Evolutionary conservation across 2,888 invertebrate genomes (phyloP), one percentile per base, ranked within the genome.

Genomic region (Lycocerus yunnanus): DNA sequence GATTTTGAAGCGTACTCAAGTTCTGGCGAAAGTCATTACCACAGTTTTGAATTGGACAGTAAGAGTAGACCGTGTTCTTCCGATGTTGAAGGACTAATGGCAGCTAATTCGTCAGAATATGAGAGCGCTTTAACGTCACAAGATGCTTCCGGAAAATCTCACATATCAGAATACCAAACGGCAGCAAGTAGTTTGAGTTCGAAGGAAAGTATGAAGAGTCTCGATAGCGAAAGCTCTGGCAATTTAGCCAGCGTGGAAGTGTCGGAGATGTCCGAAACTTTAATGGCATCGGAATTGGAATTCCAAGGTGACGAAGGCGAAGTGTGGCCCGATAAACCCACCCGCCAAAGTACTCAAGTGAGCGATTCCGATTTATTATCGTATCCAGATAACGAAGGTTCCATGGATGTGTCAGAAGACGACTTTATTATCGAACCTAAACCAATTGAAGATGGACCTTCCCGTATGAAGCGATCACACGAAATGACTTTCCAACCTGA

Each of bases 261-360:
- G 58, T 97, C 97, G 27, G 97, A 98, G 86, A 90, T 94, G 20
- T 97, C 97, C 0, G 97, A 97, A 88, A 98, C 98, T 1, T 87
- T 98, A 9, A 94, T 98, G 10, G 96, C 97, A 13, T 97, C 98
- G 2, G 93, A 94, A 9, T 93, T 94, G 83, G 96, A 96, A 85
- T 87, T 93, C 67, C 93, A 93, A 83, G 92, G 93, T 81, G 90
- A 90, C 24, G 90, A 91, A 66, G 89, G 84, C 9, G 77, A 79
- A 14, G 70, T 73, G 15, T 82, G 80, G 24, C 81, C 81, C 18
- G 82, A 82, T 43, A 74, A 76, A 18, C 80, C 82, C 2, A 78
- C 78, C 43, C 76, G 84, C 43, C 85, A 84, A 77, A 82, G 82
- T 61, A 84, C 84, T 3, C 85, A 85, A 77, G 66, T 84, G 15